phyloP scores from a whole-genome alignment of 2,888 invertebrate species.

The Dimorphilus gyrociliatus region DNA sequence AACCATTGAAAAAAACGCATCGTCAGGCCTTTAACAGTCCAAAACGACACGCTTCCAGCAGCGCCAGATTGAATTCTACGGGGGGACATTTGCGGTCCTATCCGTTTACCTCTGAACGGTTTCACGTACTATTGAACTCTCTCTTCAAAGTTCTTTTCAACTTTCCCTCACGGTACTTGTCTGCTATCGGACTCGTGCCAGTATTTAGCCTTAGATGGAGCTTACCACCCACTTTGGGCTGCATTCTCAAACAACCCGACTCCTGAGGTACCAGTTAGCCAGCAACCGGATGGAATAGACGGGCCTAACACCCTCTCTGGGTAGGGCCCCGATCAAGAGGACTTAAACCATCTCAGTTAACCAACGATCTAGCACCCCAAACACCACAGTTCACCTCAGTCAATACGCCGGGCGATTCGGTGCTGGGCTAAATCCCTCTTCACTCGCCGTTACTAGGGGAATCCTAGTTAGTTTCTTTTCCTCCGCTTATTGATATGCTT shows the following conservation, averaged over 20 bases:
- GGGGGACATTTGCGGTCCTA: constrained; percentile 5
- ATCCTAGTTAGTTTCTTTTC: constrained; percentile 53
- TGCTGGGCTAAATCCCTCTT: constrained; percentile 46
- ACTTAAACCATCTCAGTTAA: no score
- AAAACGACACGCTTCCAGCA: constrained; percentile 9
- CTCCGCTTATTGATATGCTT: constrained; percentile 55
- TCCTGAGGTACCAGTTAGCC: constrained; percentile 33
- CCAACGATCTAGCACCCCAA: no score
- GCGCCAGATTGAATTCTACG: no score
- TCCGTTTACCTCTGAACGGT: constrained; percentile 23
- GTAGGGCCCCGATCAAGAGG: constrained; percentile 29
- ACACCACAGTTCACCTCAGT: constrained; percentile 44
- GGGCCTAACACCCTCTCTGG: constrained; percentile 38
- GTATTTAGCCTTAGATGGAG: constrained; percentile 46
- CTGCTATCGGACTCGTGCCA: constrained; percentile 50
- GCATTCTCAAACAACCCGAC: constrained; percentile 49
- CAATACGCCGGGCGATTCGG: no score
- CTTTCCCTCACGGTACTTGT: constrained; percentile 54
- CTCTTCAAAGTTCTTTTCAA: constrained; percentile 48
- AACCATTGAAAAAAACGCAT: neutral
- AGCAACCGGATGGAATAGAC: constrained; percentile 16
- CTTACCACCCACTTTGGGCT: no score
- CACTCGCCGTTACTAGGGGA: constrained; percentile 50
- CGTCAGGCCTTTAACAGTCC: no score
- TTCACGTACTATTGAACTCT: constrained; percentile 47